Evolutionary conservation across 1,140 invertebrate genomes (phyloP), one percentile per base, ranked within the genome.

Genomic region (Steinernema feltiae): DNA sequence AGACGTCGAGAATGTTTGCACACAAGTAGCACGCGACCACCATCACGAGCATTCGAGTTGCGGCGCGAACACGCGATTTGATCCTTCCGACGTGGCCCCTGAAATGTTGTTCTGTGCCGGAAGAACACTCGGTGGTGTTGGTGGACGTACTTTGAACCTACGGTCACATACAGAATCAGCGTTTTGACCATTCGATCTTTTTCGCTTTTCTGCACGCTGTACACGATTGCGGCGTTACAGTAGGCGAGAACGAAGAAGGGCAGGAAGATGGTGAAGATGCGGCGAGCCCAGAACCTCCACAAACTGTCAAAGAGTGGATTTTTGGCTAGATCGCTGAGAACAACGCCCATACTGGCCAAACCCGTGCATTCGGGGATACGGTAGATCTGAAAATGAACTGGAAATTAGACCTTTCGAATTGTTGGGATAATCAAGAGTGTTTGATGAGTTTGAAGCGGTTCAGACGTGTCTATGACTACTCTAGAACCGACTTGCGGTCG

Each of bases 181-280:
- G 78, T 74, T 70, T 82, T 82, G 12, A 82, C 76, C 7, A 76
- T 77, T 29, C 78, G 70, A 32, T 80, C 80, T 27, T 76, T 41
- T 46, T 82, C 74, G 12, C 79, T 75, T 46, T 69, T 79, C 27
- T 78, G 72, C 30, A 83, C 70, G 63, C 76, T 83, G 71, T 76
- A 76, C n/a, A 83, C 82, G 48, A 83, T 83, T 24, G 69, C 46
- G 17, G 75, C 32, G 48, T 83, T 83, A 72, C 79, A 83, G 48
- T 82, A 83, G 27, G 82, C 82, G 18, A 83, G 70, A 12, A 83
- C 76, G 69, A 83, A 81, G 72, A 83, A 83, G 0, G 82, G 82
- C 1, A 84, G 30, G 46, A 83, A 84, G 27, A 84, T 82, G 3
- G 82, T 83, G 30, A 78, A 31, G n/a, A 83, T 78, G 32, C 80